Conservation (phyloP, 2,113 vertebrate species). For the Bufo gargarizans region DNA sequence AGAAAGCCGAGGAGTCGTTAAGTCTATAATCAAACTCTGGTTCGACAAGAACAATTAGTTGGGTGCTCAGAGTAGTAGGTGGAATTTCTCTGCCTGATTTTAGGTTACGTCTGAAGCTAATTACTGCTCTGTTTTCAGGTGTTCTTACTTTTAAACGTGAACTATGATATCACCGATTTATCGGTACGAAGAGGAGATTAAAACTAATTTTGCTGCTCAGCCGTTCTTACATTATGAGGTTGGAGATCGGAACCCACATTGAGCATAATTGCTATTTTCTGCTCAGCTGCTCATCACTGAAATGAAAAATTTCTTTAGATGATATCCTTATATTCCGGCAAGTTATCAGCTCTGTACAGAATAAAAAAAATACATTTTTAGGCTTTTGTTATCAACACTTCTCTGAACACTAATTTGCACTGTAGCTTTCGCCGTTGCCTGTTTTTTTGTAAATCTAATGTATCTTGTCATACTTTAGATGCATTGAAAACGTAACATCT, state of each 20-base stretch:
- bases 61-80: not conserved
- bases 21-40: not conserved
- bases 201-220: constrained; percentile 45
- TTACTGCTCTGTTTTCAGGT: constrained; percentile 37
- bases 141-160: not conserved
- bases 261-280: constrained; percentile 54
- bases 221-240: constrained; percentile 34
- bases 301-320: constrained; percentile 42
- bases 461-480: constrained; percentile 39
- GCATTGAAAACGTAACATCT: constrained; percentile 29
- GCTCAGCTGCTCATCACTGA: constrained; percentile 44
- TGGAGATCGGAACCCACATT: constrained; percentile 38
- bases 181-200: constrained; percentile 33
- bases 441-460: constrained; percentile 7
- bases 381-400: constrained; percentile 24
- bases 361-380: constrained; percentile 42
- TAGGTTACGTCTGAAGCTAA: constrained; percentile 33
- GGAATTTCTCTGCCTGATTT: constrained; percentile 14
- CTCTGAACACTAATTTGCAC: constrained; percentile 19
- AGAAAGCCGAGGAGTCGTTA: not conserved
- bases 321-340: constrained; percentile 35
- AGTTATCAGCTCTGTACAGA: constrained; percentile 28
- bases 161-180: constrained; percentile 27
- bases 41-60: constrained; percentile 39
- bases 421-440: not conserved